phyloP scores from a whole-genome alignment of 2,797 vertebrate species.

The Heliangelus exortis region DNA sequence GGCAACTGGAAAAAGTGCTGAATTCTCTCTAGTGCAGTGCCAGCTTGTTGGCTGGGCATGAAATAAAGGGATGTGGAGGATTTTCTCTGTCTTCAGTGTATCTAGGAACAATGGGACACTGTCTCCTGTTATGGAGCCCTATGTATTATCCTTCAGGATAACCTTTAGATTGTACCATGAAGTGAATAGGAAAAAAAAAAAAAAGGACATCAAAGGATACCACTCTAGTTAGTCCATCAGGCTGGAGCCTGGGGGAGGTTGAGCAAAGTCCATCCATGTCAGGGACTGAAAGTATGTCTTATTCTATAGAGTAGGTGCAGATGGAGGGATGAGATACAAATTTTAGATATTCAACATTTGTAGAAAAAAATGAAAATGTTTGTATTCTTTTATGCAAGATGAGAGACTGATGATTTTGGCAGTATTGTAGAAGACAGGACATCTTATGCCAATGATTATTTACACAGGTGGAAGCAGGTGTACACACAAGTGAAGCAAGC shows the following conservation, averaged over 20 bases:
- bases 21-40: background rate
- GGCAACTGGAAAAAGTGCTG: conserved; percentile 31
- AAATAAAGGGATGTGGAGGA: background rate
- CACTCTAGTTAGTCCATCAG: background rate
- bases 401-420: background rate
- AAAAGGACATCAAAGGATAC: background rate
- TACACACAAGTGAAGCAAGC: background rate
- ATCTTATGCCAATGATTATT: fast-evolving
- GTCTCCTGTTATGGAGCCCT: background rate
- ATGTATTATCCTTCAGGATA: background rate
- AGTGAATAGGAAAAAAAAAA: background rate
- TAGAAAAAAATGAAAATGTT: background rate
- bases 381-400: background rate
- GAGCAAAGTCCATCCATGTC: fast-evolving
- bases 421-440: background rate
- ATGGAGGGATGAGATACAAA: background rate
- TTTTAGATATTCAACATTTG: background rate
- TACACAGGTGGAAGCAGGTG: fast-evolving
- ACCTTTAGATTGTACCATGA: background rate
- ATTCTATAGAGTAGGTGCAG: background rate
- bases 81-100: background rate
- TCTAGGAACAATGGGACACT: background rate
- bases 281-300: background rate
- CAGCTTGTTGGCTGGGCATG: background rate
- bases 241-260: background rate